Evolutionary conservation across 2,113 vertebrate genomes (phyloP).

Genomic region (Dipodomys stephensi): DNA sequence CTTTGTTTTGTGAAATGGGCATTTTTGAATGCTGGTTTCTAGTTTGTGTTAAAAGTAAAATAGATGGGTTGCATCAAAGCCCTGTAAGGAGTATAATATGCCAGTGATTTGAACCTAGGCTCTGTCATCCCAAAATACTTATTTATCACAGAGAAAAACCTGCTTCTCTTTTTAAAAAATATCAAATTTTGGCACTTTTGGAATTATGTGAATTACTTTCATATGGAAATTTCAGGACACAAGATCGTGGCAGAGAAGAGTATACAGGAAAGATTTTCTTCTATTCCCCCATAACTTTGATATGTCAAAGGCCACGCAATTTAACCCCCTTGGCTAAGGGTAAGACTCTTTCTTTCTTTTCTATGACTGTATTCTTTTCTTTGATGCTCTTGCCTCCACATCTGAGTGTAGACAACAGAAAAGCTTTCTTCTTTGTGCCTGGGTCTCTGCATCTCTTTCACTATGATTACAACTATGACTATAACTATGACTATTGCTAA

Average conservation of each 20-base stretch:
- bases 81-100: neutral
- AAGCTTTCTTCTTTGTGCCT: neutral
- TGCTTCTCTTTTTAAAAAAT: slow-evolving; percentile 1
- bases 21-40: neutral
- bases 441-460: neutral
- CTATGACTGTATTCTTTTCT: neutral
- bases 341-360: neutral
- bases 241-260: neutral
- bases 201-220: neutral
- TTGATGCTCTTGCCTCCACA: neutral
- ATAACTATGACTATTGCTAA: too few relatives aligned
- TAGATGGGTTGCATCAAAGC: neutral
- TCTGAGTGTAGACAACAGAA: neutral
- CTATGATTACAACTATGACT: too few relatives aligned
- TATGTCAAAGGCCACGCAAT: neutral
- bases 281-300: neutral
- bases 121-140: neutral
- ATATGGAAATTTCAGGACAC: slow-evolving; percentile 14
- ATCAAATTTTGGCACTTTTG: neutral
- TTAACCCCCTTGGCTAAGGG: neutral
- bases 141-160: neutral
- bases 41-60: neutral
- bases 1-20: slow-evolving; percentile 18
- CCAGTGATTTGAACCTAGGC: neutral
- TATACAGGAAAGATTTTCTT: neutral